Percentiles rank a stretch among this genome's conserved stretches.
Conservation (phyloP, 1,140 invertebrate genomes). For the Euglossa dilemma region DNA sequence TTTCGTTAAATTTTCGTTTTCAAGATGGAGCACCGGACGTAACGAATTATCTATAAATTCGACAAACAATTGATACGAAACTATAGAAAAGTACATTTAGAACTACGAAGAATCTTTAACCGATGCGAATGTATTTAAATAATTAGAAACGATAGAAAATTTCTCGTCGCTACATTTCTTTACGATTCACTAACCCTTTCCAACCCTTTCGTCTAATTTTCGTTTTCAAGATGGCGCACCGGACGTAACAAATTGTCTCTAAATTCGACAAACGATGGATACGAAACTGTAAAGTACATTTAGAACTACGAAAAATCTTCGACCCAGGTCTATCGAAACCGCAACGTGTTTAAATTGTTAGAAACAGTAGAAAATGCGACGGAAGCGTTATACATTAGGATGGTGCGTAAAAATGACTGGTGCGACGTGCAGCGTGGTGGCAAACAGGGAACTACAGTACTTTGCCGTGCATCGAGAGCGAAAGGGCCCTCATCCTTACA, state of each 20-base stretch:
- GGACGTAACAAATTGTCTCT: too few species aligned
- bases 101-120: neutral
- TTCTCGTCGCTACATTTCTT: too few species aligned
- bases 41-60: too few species aligned
- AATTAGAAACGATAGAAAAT: neutral
- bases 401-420: constrained; percentile 37
- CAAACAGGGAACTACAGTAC: constrained; percentile 34
- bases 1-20: neutral
- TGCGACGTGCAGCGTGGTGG: constrained; percentile 20
- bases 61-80: too few species aligned
- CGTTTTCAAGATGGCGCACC: too few species aligned
- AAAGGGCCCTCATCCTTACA: constrained; percentile 56
- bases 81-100: neutral
- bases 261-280: too few species aligned
- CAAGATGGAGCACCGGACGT: neutral
- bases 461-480: constrained; percentile 52
- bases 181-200: too few species aligned
- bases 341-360: neutral
- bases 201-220: too few species aligned
- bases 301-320: neutral
- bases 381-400: constrained; percentile 23
- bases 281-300: neutral
- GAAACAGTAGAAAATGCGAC: neutral
- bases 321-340: neutral
- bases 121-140: neutral